Evolutionary conservation across 92 coral and sea anemone species (phyloP), one percentile per base, ranked within the genome.

Genomic region (Actinostola sp.): DNA sequence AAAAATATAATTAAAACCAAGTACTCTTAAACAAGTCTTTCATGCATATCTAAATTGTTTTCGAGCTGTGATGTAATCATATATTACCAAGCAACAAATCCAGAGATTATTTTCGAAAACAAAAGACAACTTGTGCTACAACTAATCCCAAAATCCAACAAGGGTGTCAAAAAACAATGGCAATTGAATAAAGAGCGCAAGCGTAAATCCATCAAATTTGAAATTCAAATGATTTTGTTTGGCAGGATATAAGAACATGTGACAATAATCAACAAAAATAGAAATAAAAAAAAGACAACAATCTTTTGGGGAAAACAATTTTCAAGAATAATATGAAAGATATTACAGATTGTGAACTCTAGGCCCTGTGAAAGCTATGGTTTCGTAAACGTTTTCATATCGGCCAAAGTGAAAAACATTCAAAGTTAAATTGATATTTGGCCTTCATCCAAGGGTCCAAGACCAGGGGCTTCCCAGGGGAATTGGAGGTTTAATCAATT

Each of bases 151-250:
- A 28, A 33, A 68, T 50, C 62, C 49, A 0, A 21, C 24, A 46
- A 66, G 12, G 21, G 56, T 32, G 23, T 46, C 26, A 45, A 23
- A 25, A 43, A 64, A 27, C 25, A 64, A 64, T 23, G 33, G 17
- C 28, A 2, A 23, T 17, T 17, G 13, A 1, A 58, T 58, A 58
- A 20, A 17, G 12, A 66, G 28, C 1, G 33, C 33, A 44, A 44
- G 27, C 36, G 8, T 48, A 28, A 52, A 42, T 12, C 48, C 11
- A 5, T 8, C 17, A 2, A 57, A 68, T 68, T 68, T 68, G 62
- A 48, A 68, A 32, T 68, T 68, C 62, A 68, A 68, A 68, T 67
- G 33, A 27, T 62, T 62, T 41, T 9, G 28, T 23, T 33, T 62
- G 23, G 15, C 4, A 19, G 19, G 17, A 17, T 15, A 31, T n/a